Percentiles rank a stretch among this genome's conserved stretches.
Conservation (phyloP, 2,797 vertebrate species). For the Anguilla pacifica region DNA sequence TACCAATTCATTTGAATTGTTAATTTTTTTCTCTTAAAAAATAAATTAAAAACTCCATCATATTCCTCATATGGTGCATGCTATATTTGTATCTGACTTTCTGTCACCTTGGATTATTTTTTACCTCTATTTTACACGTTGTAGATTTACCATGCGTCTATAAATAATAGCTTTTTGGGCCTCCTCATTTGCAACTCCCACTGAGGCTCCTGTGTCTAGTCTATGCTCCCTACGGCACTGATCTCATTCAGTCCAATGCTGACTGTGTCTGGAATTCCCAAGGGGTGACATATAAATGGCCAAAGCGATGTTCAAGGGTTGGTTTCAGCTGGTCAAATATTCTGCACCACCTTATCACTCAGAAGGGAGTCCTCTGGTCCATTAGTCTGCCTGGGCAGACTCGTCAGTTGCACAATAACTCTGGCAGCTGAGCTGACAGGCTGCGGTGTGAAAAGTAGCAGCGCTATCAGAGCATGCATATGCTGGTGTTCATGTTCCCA, state of each 20-base stretch:
- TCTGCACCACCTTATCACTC: background rate
- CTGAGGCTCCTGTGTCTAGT: background rate
- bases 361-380: background rate
- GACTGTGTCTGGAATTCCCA: background rate
- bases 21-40: slow-evolving; percentile 19
- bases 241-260: background rate
- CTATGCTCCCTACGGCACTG: background rate
- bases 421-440: background rate
- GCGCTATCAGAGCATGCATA: background rate
- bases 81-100: background rate
- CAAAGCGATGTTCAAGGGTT: background rate
- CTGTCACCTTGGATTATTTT: background rate
- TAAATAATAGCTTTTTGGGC: slow-evolving; percentile 11
- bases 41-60: slow-evolving; percentile 21
- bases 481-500: background rate
- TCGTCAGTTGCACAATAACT: background rate
- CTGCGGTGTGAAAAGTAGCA: background rate
- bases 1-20: slow-evolving; percentile 37
- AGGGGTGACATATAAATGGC: background rate
- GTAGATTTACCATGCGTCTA: background rate
- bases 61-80: background rate
- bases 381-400: background rate
- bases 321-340: background rate
- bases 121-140: background rate
- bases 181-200: slow-evolving; percentile 3